Evolutionary conservation across 2,888 invertebrate species (phyloP), one percentile per base, ranked within the genome.

Genomic region (Scrobipalpa costella): DNA sequence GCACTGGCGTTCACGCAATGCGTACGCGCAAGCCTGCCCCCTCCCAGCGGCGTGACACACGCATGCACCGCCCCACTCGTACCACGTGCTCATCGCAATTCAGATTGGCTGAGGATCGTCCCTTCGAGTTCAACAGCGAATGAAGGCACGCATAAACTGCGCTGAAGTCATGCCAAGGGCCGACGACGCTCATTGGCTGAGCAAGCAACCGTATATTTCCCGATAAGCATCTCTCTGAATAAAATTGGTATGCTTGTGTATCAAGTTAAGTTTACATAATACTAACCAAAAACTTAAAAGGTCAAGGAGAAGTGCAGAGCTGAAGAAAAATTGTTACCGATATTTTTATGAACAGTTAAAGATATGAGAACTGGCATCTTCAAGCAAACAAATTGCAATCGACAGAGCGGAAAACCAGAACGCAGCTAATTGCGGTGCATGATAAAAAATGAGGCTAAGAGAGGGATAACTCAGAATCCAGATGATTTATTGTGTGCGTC

Each of bases 101-200:
- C 83, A 86, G 79, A 88, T 88, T 88, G 88, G 88, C 87, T 86
- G 80, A 86, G 80, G 87, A 87, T 88, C 88, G 88, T 88, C 88
- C 89, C 86, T 89, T 87, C 75, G 71, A 68, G 65, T 71, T 69
- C 69, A 55, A 71, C 78, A 73, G 68, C 86, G 85, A 83, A 85
- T 84, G 78, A 81, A 77, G 79, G 80, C 80, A 78, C 75, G 75
- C 63, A 69, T 73, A 70, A 69, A 73, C 74, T 79, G 79, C 77
- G 77, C 79, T 81, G 82, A 82, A 80, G 77, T 80, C 70, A 61
- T 80, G 85, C 83, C 86, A 86, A 85, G 74, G 78, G 73, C 67
- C 74, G 68, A 63, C 68, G 69, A 13, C 61, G 67, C 73, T 68
- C 67, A 86, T 87, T 86, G 86, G 87, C 72, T 70, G 72, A 57